Percentiles rank a stretch among this genome's conserved stretches.
phyloP scores from a whole-genome alignment of 2,113 vertebrate species.

The Chloropsis cyanopogon region DNA sequence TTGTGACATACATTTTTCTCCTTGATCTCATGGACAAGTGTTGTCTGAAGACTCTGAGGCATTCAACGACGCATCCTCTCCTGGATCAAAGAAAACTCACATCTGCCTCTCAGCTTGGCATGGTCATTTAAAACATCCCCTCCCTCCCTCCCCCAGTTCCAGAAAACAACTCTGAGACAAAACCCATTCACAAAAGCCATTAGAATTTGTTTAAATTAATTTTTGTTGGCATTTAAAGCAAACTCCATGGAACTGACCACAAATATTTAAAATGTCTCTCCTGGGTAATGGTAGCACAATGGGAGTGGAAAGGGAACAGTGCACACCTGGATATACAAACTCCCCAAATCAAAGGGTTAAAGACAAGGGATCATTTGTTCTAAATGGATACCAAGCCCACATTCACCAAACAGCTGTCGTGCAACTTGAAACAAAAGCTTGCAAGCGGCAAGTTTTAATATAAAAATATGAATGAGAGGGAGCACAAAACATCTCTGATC shows the following conservation, averaged over 20 bases:
- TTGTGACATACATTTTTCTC: conserved; percentile 1
- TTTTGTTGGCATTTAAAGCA: conserved; percentile 29
- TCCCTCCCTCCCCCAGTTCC: background rate
- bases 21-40: conserved; percentile 41
- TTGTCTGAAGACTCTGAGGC: conserved; percentile 47
- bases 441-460: background rate
- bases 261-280: conserved; percentile 43
- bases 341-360: conserved; percentile 58
- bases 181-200: background rate
- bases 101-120: conserved; percentile 59
- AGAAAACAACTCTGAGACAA: conserved; percentile 31
- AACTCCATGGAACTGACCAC: conserved; percentile 31
- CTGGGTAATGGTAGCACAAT: conserved; percentile 24
- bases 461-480: background rate
- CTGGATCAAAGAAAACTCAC: conserved; percentile 54
- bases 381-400: background rate
- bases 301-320: background rate
- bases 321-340: conserved; percentile 57
- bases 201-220: conserved; percentile 13
- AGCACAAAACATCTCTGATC: conserved; percentile 13
- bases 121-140: conserved; percentile 15
- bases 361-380: conserved; percentile 57
- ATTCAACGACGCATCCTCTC: conserved; percentile 22
- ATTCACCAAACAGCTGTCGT: background rate
- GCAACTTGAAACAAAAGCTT: background rate